phyloP scores from a whole-genome alignment of 2,888 invertebrate genomes.

The Hypselothyrea guttata region DNA sequence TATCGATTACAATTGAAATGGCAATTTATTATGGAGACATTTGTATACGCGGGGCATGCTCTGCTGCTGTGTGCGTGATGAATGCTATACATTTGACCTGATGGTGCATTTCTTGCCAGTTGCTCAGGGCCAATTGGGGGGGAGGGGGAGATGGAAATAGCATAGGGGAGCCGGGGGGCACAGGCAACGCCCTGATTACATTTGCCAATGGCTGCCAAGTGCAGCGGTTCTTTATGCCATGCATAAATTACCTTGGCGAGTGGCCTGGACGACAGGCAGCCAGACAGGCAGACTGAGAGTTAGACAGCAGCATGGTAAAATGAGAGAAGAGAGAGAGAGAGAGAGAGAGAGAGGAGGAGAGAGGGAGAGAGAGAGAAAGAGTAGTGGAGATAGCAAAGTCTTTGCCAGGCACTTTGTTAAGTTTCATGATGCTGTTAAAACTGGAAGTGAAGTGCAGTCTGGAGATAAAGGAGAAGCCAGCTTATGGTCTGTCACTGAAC shows the following conservation, averaged over 20 bases:
- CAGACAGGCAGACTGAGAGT: constrained; percentile 1
- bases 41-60: neutral
- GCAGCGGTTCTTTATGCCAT: constrained; percentile 48
- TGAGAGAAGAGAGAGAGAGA: neutral
- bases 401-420: constrained; percentile 31
- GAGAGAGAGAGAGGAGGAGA: neutral
- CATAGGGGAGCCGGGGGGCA: neutral
- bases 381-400: neutral
- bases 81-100: constrained; percentile 54
- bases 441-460: constrained; percentile 22
- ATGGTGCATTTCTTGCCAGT: constrained; percentile 17
- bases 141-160: neutral
- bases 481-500: constrained; percentile 25
- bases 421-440: constrained; percentile 37
- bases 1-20: constrained; percentile 22
- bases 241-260: constrained; percentile 58
- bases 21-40: constrained; percentile 24
- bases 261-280: constrained; percentile 11
- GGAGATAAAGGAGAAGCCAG: constrained; percentile 21
- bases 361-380: neutral
- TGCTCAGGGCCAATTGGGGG: neutral
- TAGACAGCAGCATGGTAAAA: neutral
- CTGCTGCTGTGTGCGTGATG: constrained; percentile 28
- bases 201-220: constrained; percentile 44
- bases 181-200: constrained; percentile 38